Evolutionary conservation across 2,888 invertebrate species (phyloP).

Genomic region (Mimas tiliae): DNA sequence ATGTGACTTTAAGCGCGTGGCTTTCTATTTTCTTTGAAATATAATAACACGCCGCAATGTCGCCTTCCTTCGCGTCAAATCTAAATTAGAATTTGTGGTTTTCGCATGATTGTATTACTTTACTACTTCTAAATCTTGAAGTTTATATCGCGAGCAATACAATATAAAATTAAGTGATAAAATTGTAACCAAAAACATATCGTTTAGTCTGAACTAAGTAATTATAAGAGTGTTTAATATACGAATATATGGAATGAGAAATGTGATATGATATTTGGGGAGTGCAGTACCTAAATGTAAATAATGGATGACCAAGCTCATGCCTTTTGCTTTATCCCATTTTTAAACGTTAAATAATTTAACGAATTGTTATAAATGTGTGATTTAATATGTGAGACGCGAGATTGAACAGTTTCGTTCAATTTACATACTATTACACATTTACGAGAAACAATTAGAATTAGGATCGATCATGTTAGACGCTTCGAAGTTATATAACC

Average conservation of each 20-base stretch:
- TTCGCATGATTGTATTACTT: constrained; percentile 9
- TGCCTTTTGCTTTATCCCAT: constrained; percentile 23
- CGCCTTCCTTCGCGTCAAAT: background rate
- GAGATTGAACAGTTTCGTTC: constrained; percentile 71
- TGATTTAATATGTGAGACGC: constrained; percentile 71
- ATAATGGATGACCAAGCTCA: constrained; percentile 20
- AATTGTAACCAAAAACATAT: constrained; percentile 79
- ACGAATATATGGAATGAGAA: constrained; percentile 34
- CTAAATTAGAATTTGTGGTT: background rate
- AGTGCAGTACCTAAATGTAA: constrained; percentile 5
- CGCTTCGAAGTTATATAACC: constrained; percentile 28
- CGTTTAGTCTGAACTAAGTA: constrained; percentile 73
- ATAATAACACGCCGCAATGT: background rate
- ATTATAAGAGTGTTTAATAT: constrained; percentile 51
- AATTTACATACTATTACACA: constrained; percentile 64
- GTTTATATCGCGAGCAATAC: constrained; percentile 29
- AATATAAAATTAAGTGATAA: constrained; percentile 62
- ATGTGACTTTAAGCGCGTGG: constrained; percentile 73
- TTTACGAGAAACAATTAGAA: constrained; percentile 43
- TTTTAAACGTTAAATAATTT: background rate
- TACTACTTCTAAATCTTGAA: background rate
- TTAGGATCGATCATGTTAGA: constrained; percentile 5
- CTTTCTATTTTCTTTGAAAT: constrained; percentile 37
- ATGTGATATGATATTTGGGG: constrained; percentile 16
- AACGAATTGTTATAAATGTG: constrained; percentile 49